Percentiles rank a stretch among this genome's conserved stretches.
Conservation (phyloP, 2,888 invertebrate genomes). For the Adineta ricciae region DNA sequence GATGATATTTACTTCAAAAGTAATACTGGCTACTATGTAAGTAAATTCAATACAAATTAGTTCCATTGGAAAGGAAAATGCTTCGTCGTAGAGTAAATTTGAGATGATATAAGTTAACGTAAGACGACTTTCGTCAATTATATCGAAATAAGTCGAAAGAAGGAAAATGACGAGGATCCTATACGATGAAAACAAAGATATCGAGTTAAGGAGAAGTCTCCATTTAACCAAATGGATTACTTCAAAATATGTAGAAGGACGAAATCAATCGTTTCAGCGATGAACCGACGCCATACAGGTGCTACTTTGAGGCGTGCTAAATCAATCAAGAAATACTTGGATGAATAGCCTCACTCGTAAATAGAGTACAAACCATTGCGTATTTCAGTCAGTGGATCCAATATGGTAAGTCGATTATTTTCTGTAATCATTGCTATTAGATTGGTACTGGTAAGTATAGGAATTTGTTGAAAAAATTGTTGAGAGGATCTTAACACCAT, state of each 20-base stretch:
- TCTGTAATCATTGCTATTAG: not conserved
- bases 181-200: not conserved
- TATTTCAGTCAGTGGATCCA: conserved; percentile 18
- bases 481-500: not conserved
- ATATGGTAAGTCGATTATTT: not conserved
- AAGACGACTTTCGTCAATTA: conserved; percentile 1
- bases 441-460: not conserved
- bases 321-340: not conserved
- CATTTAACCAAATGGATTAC: not conserved
- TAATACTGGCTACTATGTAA: not conserved
- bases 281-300: not conserved
- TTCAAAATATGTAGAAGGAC: not conserved
- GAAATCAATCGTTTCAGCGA: not conserved
- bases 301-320: conserved; percentile 4
- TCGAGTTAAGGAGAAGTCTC: too few species aligned
- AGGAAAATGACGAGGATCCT: not conserved
- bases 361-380: not conserved
- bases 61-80: conserved; percentile 11
- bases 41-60: not conserved
- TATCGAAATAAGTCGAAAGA: not conserved
- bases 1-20: not conserved
- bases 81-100: not conserved
- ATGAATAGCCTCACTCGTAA: too few species aligned
- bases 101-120: not conserved
- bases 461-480: not conserved